Base-by-base conservation (phyloP, 2,797 vertebrate genomes). In the Molossus alvarezi region DNA sequence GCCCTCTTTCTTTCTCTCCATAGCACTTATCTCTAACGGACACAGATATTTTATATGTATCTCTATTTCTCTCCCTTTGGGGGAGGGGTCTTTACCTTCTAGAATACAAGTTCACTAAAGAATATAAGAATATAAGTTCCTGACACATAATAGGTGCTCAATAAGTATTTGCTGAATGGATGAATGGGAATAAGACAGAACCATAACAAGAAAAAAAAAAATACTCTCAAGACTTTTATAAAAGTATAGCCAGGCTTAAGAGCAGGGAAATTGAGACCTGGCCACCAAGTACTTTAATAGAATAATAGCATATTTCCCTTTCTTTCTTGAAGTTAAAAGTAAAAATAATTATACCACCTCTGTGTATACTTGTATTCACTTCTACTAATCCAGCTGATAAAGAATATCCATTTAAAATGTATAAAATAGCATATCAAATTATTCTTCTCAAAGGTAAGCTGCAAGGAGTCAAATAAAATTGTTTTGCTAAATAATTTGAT, bases 401-500 rank as follows among this genome's bases (percentile, higher is more conserved):
- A 95, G 18, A 86, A 76, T 86, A 76, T 51, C 41, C 55, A 88
- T 23, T 71, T 60, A 8, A 29, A 72, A 91, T 79, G 4, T 29
- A 80, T 29, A 84, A 91, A 91, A 29, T 53, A 27, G 21, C 51
- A 3, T 33, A 64, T 21, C 60, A 60, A 83, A 58, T 58, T 79
- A 33, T 87, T 67, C 20, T 82, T 81, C 69, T 33, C 27, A 58
- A 77, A 79, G 25, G 21, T 60, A 79, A 83, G 18, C 51, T 96
- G 23, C n/a, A 77, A 87, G 57, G 13, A 95, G 18, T 91, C 51
- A 83, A 88, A 75, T 72, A 55, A 83, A 87, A 84, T 85, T 48
- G 69, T 58, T 92, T 80, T 67, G 20, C n/a, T 60, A 84, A 80
- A 91, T 90, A 84, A 72, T 20, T n/a, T 27, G 57, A 88, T 83